Conservation (phyloP, 1,140 invertebrate genomes). For the Caerostris darwini region DNA sequence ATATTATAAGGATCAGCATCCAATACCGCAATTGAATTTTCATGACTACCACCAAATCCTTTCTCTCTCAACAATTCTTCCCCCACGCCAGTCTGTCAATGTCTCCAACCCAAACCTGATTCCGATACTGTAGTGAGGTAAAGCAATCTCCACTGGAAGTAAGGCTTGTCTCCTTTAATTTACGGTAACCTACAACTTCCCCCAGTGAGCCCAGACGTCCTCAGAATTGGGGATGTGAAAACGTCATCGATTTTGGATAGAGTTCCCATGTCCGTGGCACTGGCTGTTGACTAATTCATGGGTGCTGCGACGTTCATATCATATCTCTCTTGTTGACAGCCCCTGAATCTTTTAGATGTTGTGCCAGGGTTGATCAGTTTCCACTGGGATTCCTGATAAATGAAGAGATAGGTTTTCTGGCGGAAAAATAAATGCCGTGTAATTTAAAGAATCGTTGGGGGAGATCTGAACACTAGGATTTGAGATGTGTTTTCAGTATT, state of each 20-base stretch:
- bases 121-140: constrained; percentile 10
- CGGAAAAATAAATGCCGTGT: background rate
- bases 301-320: background rate
- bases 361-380: background rate
- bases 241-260: constrained; percentile 50
- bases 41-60: background rate
- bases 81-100: background rate
- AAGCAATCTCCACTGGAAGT: constrained; percentile 29
- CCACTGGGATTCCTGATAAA: background rate
- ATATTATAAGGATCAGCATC: background rate
- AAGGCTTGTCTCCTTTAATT: constrained; percentile 48
- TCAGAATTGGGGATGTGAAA: background rate
- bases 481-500: background rate
- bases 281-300: constrained; percentile 44
- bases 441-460: background rate
- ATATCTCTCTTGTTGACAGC: constrained; percentile 53
- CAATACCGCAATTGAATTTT: background rate
- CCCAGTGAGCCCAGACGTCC: background rate
- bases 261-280: background rate
- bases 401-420: background rate
- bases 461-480: background rate
- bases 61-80: background rate
- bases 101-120: background rate
- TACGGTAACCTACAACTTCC: constrained; percentile 12
- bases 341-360: constrained; percentile 15